phyloP scores from a whole-genome alignment of 2,888 invertebrate genomes.

The Tricholauxania praeusta region DNA sequence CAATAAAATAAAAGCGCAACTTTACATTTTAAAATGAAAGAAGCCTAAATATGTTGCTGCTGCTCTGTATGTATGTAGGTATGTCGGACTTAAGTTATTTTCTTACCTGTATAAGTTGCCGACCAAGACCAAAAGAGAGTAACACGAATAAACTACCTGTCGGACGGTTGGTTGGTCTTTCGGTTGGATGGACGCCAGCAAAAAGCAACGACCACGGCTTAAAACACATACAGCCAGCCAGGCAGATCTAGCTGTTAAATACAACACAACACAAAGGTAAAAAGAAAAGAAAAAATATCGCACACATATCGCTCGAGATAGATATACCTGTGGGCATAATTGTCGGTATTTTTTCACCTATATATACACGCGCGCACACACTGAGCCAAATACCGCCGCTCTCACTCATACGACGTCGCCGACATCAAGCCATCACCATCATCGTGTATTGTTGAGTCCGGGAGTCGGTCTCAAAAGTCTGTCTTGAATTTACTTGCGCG shows the following conservation, averaged over 20 bases:
- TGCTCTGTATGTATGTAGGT: too few species aligned
- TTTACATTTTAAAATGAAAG: constrained; percentile 8
- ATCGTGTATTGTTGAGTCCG: not conserved
- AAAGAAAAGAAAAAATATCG: too few species aligned
- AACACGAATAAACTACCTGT: constrained; percentile 16
- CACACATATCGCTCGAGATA: not conserved
- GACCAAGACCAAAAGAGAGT: not conserved
- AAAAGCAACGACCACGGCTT: not conserved
- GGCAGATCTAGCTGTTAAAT: too few species aligned
- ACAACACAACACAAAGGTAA: too few species aligned
- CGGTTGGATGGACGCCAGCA: constrained; percentile 10
- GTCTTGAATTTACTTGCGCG: constrained; percentile 15
- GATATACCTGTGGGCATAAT: not conserved
- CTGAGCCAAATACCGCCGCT: not conserved
- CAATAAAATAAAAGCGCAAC: constrained; percentile 10
- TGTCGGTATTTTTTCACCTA: not conserved
- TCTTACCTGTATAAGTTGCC: constrained; percentile 17
- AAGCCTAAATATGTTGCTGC: constrained; percentile 19
- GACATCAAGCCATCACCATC: constrained; percentile 3
- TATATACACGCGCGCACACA: constrained; percentile 1
- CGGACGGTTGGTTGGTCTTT: constrained; percentile 9
- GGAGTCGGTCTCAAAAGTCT: constrained; percentile 32
- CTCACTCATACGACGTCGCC: not conserved
- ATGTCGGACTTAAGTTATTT: not conserved
- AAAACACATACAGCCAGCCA: too few species aligned